Percentiles rank a stretch among this genome's conserved stretches.
phyloP scores from a whole-genome alignment of 2,113 vertebrate species.

The Arvicanthis niloticus region DNA sequence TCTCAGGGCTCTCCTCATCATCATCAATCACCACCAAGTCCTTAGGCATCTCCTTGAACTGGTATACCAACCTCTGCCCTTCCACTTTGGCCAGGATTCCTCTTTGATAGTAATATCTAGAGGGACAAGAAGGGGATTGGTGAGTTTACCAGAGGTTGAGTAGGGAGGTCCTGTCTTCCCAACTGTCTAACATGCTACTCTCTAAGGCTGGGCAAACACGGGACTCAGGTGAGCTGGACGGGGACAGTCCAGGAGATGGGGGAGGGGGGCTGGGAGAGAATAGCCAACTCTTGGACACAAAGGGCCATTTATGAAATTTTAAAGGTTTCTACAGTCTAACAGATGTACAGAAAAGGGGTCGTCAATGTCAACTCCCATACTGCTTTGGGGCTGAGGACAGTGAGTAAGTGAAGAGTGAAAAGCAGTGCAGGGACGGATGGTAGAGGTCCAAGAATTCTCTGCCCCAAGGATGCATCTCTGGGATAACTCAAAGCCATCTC shows the following conservation, averaged over 20 bases:
- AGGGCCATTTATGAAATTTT: background rate
- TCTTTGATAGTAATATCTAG: constrained; percentile 94
- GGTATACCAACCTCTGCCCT: constrained; percentile 94
- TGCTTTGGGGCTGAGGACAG: background rate
- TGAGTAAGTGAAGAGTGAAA: background rate
- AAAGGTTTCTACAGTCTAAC: background rate
- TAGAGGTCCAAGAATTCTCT: background rate
- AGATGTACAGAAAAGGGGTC: background rate
- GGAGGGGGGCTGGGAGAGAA: background rate
- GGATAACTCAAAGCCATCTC: background rate
- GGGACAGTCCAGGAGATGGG: background rate
- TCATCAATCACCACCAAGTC: constrained; percentile 93
- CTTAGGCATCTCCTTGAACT: constrained; percentile 95
- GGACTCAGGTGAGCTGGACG: background rate
- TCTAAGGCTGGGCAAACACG: background rate
- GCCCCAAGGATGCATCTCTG: background rate
- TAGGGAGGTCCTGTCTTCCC: background rate
- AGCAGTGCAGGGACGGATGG: too few species aligned
- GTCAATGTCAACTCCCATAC: background rate
- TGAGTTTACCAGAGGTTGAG: background rate
- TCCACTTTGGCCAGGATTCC: constrained; percentile 95
- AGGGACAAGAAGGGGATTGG: background rate
- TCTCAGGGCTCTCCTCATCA: constrained; percentile 76
- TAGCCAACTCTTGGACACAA: background rate
- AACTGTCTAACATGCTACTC: background rate